Evolutionary conservation across 2,113 vertebrate species (phyloP), one percentile per base, ranked within the genome.

Genomic region (Poecile atricapillus): DNA sequence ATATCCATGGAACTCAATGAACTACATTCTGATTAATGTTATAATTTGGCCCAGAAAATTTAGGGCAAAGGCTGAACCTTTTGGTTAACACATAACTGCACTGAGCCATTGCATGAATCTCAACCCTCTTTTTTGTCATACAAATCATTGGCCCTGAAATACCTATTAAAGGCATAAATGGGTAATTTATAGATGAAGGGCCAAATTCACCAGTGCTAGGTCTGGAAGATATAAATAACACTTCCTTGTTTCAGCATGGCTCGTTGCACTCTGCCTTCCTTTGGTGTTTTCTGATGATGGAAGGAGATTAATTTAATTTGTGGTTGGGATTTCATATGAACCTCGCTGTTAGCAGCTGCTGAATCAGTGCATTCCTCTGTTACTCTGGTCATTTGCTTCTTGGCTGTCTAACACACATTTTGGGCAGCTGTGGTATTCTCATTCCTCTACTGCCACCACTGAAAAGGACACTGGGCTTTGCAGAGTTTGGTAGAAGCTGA

Each of bases 191-290:
- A 95, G 88, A 92, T 90, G 88, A 94, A 93, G 94, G 93, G 76
- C 94, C 94, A 94, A 96, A 95, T 93, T 93, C 93, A 90, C 87
- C 92, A 94, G 55, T 75, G 64, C 83, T 65, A 43, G 37, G 50
- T 95, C 93, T 97, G 92, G 93, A 90, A 90, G 93, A 87, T 94
- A 97, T 95, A 95, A 96, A 96, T 97, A 87, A 95, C 75, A 77
- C 60, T 93, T 94, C 81, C 93, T 89, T 92, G 71, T 94, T 95
- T 89, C 83, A 96, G 55, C 89, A 76, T 95, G 92, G 83, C 81
- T 89, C 23, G 9, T 86, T 97, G 86, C 88, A 86, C 83, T 94
- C 90, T 96, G 95, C 92, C 88, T 95, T 94, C 70, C 90, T 95
- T 95, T 94, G 86, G 90, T 95, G 91, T 97, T 97, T 95, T 95